Conservation (phyloP, 1,140 invertebrate species). For the Bilobella aurantiaca region DNA sequence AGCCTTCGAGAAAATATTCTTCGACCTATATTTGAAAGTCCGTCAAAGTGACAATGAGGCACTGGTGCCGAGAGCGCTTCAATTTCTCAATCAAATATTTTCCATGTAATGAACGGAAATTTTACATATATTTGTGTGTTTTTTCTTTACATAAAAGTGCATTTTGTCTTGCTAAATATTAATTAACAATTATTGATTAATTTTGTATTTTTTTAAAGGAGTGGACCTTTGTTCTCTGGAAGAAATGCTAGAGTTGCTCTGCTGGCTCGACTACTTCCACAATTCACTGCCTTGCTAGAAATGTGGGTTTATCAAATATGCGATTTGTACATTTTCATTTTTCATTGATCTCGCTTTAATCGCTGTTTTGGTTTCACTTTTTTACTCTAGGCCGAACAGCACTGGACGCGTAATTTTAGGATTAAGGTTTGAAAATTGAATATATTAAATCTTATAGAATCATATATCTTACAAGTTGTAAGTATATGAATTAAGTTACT, state of each 20-base stretch:
- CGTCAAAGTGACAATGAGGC: slow-evolving; percentile 59
- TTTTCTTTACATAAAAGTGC: no score
- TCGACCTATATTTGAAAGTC: slow-evolving; percentile 67
- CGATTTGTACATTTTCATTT: no score
- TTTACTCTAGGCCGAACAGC: slow-evolving; percentile 10
- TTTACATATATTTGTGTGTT: no score
- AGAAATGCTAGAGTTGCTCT: slow-evolving; percentile 55
- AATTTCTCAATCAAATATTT: slow-evolving; percentile 67
- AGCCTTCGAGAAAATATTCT: slow-evolving; percentile 61
- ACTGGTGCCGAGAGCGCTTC: slow-evolving; percentile 60
- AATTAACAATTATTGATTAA: not conserved
- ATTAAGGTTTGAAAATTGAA: no score
- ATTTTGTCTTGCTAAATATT: not conserved
- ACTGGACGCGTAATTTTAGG: slow-evolving; percentile 46
- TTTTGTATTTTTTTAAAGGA: not conserved
- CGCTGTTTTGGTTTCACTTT: not conserved
- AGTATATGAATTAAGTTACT: no score
- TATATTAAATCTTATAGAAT: no score
- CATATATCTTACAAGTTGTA: no score
- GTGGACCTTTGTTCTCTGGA: slow-evolving; percentile 51
- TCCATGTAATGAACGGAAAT: slow-evolving; percentile 47
- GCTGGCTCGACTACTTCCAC: slow-evolving; percentile 42
- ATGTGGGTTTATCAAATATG: slow-evolving; percentile 14
- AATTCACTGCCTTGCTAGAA: slow-evolving; percentile 12
- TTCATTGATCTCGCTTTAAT: not conserved